Percentiles rank a stretch among this genome's conserved stretches.
Conservation (phyloP, 1,140 invertebrate species). For the Brachionus sp. region DNA sequence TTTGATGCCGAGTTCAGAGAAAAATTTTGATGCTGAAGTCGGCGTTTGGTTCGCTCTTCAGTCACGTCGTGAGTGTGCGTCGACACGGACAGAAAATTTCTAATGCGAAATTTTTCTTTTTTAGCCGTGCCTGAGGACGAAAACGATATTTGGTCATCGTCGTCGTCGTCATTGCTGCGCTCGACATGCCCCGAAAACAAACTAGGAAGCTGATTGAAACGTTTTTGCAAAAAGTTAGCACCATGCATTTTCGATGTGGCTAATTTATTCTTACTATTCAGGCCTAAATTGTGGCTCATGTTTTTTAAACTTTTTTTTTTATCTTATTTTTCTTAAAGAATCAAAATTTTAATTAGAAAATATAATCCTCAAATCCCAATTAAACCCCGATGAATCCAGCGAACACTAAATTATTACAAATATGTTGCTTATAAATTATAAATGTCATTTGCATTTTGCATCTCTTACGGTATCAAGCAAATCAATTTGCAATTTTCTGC, state of each 20-base stretch:
- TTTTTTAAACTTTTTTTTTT: not conserved
- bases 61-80: not conserved
- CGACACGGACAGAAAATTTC: not conserved
- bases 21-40: not conserved
- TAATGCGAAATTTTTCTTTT: not conserved
- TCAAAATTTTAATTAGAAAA: not conserved
- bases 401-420: not conserved
- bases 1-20: not conserved
- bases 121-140: not conserved
- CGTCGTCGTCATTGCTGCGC: not conserved
- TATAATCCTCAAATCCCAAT: not conserved
- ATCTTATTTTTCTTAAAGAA: not conserved
- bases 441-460: not conserved
- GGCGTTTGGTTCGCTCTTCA: not conserved
- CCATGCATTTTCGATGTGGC: not conserved
- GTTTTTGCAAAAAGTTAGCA: slow-evolving; percentile 32
- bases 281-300: not conserved
- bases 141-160: not conserved
- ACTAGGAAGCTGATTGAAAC: slow-evolving; percentile 2
- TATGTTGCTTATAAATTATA: not conserved
- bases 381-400: not conserved
- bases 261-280: slow-evolving; percentile 1
- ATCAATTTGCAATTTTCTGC: not conserved
- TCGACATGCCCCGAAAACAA: not conserved
- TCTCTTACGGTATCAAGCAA: not conserved